Evolutionary conservation across 1,140 invertebrate species (phyloP), one percentile per base, ranked within the genome.

Genomic region (Helicoverpa zea): DNA sequence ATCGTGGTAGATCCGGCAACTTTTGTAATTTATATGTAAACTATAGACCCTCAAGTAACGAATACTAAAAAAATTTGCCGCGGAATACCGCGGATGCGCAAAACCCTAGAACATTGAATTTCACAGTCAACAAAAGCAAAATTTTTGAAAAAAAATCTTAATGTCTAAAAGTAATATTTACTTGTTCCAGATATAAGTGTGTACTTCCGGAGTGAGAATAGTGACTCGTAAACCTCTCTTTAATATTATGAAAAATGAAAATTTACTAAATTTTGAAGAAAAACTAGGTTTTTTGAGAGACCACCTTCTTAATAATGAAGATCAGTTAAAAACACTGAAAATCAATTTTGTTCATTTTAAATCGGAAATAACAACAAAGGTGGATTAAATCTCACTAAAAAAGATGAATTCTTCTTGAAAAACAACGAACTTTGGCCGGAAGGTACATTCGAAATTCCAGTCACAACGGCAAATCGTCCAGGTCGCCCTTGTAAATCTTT

Each of bases 401-500:
- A 86, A 79, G 78, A 86, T 81, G 81, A 81, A 0, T 54, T 81
- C 81, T 83, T 77, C 43, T 76, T 73, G 74, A 88, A 87, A 52
- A 83, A 49, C 29, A 81, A 86, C 35, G 13, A 81, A 51, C 9
- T 35, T 68, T 88, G 82, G 85, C 75, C 84, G n/a, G 52, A 82
- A 78, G 84, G 85, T 47, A 87, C 82, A 11, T 85, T 86, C 63
- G 81, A 84, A 80, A 81, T 87, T 74, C 84, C 81, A 51, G 75
- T 61, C 9, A 75, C 47, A 9, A 29, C 58, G 5, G 43, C 54
- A 88, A 82, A 79, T 83, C 63, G 80, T 75, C 72, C 29, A 23
- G 86, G 87, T 78, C 82, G 84, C 51, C 83, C 84, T 72, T 58
- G 16, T 4, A 87, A 83, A 81, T 78, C 74, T 14, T 89, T 89